Evolutionary conservation across 2,888 invertebrate genomes (phyloP), one percentile per base, ranked within the genome.

Genomic region (Drosophila paramelanica): DNA sequence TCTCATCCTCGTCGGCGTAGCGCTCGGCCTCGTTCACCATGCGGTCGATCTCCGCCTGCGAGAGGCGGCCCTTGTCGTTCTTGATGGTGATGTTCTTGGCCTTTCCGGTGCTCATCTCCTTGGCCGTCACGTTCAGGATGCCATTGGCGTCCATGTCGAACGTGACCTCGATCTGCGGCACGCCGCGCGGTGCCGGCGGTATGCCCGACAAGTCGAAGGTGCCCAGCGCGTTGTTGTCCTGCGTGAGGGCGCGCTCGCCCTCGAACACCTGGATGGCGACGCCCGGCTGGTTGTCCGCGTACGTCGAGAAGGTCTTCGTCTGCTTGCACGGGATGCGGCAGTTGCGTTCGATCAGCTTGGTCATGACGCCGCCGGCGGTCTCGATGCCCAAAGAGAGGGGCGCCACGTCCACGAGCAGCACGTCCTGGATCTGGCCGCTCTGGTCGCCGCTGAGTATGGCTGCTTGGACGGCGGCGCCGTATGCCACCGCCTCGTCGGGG

Each of bases 161-260:
- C 42, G 96, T 96, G 25, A 96, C 96, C 91, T 96, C 98, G 93
- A 95, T 98, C 93, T 95, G 97, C 75, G 95, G 98, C 75, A 95
- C 97, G 90, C 95, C 98, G 77, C 95, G 96, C 68, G 95, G 98
- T 91, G 96, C 96, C n/a, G 98, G 98, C 3, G 98, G 98, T 90
- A 98, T 59, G 23, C 59, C 59, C 3, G 67, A 67, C 42, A 67
- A 33, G 23, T 67, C 68, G 31, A 67, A 67, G 7, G 67, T 67
- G 38, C 67, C 67, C 68, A 67, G 27, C 10, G 68, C 47, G 36
- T 67, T 67, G 56, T 67, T 67, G 43, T 67, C 68, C 27, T 23
- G 41, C 27, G 67, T 67, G 3, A 67, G 47, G 20, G 68, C 67
- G n/a, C 67, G 67, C 56, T 67, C 67, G n/a, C 66, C 67, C 49